These are phyloP conservation scores for Galerucella nymphaeae DNA, from an alignment of 2,888 invertebrate species.

Conservation along the genomic window DNA sequence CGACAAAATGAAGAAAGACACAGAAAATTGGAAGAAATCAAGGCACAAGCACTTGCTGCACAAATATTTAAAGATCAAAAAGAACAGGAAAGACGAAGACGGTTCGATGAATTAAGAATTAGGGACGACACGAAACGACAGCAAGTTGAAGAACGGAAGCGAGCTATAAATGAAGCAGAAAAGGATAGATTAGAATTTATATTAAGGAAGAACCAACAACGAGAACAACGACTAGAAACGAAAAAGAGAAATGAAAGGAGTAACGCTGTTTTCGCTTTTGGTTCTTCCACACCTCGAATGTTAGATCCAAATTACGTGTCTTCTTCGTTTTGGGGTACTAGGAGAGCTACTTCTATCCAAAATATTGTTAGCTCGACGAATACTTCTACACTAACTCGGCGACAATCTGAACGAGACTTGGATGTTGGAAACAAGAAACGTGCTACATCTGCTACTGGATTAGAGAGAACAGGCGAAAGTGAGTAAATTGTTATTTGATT, in stretches of 20 bases:
- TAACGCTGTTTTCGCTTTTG: slow-evolving; percentile 86
- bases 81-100: slow-evolving; percentile 83
- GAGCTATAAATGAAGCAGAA: slow-evolving; percentile 90
- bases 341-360: slow-evolving; percentile 90
- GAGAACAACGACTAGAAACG: slow-evolving; percentile 72
- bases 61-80: slow-evolving; percentile 91
- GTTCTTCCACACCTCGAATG: slow-evolving; percentile 90
- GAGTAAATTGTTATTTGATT: slow-evolving; percentile 46
- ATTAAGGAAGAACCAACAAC: slow-evolving; percentile 79
- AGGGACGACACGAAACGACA: slow-evolving; percentile 79
- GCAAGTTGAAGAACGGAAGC: slow-evolving; percentile 88
- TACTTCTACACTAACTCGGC: slow-evolving; percentile 74
- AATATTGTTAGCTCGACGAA: slow-evolving; percentile 84
- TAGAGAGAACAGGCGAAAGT: slow-evolving; percentile 76
- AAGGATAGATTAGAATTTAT: slow-evolving; percentile 87
- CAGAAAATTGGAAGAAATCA: slow-evolving; percentile 88
- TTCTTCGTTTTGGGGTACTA: slow-evolving; percentile 85
- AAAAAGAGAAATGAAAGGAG: slow-evolving; percentile 82
- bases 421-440: slow-evolving; percentile 80
- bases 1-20: slow-evolving; percentile 90
- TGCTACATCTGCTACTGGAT: slow-evolving; percentile 78
- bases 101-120: slow-evolving; percentile 84
- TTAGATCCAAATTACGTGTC: slow-evolving; percentile 84
- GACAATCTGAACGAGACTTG: slow-evolving; percentile 86
- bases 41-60: slow-evolving; percentile 88